These are phyloP conservation scores for Drosophila mayri DNA, from an alignment of 1,140 invertebrate species.

Conservation along the genomic window DNA sequence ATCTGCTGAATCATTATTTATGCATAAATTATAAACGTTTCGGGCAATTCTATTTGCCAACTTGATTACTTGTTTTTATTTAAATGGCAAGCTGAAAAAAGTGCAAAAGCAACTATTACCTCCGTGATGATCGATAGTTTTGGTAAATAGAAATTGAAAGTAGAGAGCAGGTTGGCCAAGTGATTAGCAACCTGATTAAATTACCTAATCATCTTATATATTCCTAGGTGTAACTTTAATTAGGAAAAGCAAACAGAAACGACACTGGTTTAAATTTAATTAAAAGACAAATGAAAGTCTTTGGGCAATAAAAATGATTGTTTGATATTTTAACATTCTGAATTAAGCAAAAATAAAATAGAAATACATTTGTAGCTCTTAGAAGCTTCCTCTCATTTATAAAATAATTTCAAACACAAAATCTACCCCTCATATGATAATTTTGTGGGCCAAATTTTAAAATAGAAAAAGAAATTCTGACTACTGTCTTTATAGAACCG, in stretches of 20 bases:
- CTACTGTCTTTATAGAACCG: constrained; percentile 18
- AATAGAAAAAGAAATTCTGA: background rate
- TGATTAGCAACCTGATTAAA: background rate
- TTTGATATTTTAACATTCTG: no score
- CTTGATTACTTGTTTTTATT: constrained; percentile 13
- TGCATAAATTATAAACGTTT: constrained; percentile 26
- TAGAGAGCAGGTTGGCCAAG: background rate
- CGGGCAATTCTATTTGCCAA: constrained; percentile 4
- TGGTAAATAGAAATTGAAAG: constrained; percentile 27
- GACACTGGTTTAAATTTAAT: background rate
- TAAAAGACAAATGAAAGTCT: background rate
- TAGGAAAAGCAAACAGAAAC: background rate
- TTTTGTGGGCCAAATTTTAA: background rate
- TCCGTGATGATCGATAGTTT: constrained; percentile 13
- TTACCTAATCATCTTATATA: background rate
- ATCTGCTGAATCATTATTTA: constrained; percentile 41
- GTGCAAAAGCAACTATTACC: background rate
- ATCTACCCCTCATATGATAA: background rate
- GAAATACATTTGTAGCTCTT: no score
- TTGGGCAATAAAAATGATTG: background rate
- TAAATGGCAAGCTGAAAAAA: constrained; percentile 9
- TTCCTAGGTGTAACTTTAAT: background rate
- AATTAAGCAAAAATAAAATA: background rate
- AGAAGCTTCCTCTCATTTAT: no score
- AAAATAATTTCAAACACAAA: no score